Evolutionary conservation across 2,113 vertebrate genomes (phyloP).

Genomic region (Pseudopipra pipra): DNA sequence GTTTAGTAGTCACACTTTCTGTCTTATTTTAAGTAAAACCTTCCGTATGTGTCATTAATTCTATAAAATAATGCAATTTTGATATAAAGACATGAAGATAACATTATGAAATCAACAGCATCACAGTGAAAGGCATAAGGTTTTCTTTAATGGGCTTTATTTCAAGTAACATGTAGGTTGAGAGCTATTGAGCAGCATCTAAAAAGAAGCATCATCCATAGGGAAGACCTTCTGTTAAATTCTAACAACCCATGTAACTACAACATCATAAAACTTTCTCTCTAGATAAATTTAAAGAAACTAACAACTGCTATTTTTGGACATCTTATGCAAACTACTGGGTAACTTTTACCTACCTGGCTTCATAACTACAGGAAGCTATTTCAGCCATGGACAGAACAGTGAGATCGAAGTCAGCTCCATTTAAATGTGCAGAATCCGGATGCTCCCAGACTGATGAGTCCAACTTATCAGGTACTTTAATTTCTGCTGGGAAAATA

Average conservation of each 20-base stretch:
- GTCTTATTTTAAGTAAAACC: background rate
- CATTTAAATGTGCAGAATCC: constrained; percentile 71
- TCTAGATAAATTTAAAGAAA: background rate
- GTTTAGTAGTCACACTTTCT: background rate
- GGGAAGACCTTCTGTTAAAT: background rate
- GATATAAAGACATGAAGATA: background rate
- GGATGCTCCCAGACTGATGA: constrained; percentile 75
- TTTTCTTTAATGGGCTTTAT: background rate
- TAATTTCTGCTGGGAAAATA: constrained; percentile 68
- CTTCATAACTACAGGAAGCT: constrained; percentile 97
- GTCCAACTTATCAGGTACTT: constrained; percentile 70
- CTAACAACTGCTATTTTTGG: background rate
- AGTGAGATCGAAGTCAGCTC: constrained; percentile 71
- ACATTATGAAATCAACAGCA: background rate
- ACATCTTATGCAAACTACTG: background rate
- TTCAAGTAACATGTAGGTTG: background rate
- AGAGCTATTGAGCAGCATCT: background rate
- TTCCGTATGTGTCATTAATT: background rate
- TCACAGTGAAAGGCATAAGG: background rate
- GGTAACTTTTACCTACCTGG: constrained; percentile 81
- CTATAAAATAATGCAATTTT: background rate
- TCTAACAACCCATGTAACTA: background rate
- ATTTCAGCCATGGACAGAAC: constrained; percentile 95
- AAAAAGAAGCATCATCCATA: background rate
- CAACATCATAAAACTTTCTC: background rate